These are phyloP conservation scores for Pemphredon lugubris DNA, from an alignment of 2,888 invertebrate species.

Conservation along the genomic window DNA sequence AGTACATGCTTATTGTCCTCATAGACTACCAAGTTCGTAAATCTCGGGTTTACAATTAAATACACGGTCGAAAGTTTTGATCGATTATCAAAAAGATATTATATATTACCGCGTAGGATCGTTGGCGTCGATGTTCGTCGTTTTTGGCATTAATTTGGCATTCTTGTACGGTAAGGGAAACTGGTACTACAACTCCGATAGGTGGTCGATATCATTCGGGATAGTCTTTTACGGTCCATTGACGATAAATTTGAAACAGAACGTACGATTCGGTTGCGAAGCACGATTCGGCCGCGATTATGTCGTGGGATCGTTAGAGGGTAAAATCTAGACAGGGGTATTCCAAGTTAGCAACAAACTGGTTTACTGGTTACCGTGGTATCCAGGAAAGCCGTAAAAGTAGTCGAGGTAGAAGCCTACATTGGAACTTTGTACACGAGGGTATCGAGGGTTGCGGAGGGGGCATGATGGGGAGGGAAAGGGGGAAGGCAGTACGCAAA, in stretches of 20 bases:
- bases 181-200: not conserved
- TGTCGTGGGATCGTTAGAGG: not conserved
- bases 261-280: too few relatives aligned
- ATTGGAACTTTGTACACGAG: constrained; percentile 75
- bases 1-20: constrained; percentile 73
- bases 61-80: constrained; percentile 25
- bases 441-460: constrained; percentile 73
- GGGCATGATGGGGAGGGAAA: too few relatives aligned
- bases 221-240: not conserved
- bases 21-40: constrained; percentile 58
- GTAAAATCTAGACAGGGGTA: constrained; percentile 25
- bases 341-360: constrained; percentile 17
- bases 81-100: constrained; percentile 24
- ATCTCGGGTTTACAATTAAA: constrained; percentile 32
- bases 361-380: constrained; percentile 11
- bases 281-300: too few relatives aligned
- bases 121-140: not conserved
- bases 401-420: constrained; percentile 62
- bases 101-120: constrained; percentile 6
- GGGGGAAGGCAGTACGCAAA: constrained; percentile 74
- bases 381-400: constrained; percentile 26
- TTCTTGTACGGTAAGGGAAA: not conserved
- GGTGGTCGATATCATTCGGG: not conserved
- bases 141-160: constrained; percentile 55
- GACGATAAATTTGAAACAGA: not conserved